Percentiles rank a stretch among this genome's conserved stretches.
Conservation (phyloP, 2,888 invertebrate species). For the Cynaeus angustus region DNA sequence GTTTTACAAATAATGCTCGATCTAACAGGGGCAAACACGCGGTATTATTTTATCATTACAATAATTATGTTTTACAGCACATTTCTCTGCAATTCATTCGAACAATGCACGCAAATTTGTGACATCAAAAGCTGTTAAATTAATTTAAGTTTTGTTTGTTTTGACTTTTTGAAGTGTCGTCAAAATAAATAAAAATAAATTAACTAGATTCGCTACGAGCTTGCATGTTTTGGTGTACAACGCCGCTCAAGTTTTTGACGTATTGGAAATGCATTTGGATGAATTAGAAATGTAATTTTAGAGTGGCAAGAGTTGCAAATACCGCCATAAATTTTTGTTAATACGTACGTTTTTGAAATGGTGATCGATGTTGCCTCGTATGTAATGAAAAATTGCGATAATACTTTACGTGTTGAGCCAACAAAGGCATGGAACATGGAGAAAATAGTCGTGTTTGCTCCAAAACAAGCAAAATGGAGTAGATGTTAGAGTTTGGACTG, state of each 20-base stretch:
- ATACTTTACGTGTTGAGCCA: conserved; percentile 2
- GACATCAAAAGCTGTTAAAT: background rate
- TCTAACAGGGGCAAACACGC: background rate
- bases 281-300: background rate
- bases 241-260: conserved; percentile 1
- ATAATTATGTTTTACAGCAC: conserved; percentile 1
- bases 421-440: conserved; percentile 27
- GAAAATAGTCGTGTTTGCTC: conserved; percentile 21
- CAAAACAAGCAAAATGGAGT: conserved; percentile 21
- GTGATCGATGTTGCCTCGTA: conserved; percentile 23
- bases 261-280: conserved; percentile 4
- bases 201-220: background rate
- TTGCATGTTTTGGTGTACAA: background rate
- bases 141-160: background rate
- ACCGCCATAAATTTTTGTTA: conserved; percentile 28
- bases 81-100: background rate
- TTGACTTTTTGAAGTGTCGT: background rate
- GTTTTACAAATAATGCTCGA: no score
- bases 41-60: background rate
- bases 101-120: background rate
- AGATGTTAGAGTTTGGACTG: conserved; percentile 30
- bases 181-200: no score
- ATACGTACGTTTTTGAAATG: conserved; percentile 29
- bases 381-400: conserved; percentile 6
- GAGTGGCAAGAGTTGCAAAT: conserved; percentile 9